Base-by-base conservation (phyloP, 2,797 vertebrate genomes). In the Garrulus glandarius region DNA sequence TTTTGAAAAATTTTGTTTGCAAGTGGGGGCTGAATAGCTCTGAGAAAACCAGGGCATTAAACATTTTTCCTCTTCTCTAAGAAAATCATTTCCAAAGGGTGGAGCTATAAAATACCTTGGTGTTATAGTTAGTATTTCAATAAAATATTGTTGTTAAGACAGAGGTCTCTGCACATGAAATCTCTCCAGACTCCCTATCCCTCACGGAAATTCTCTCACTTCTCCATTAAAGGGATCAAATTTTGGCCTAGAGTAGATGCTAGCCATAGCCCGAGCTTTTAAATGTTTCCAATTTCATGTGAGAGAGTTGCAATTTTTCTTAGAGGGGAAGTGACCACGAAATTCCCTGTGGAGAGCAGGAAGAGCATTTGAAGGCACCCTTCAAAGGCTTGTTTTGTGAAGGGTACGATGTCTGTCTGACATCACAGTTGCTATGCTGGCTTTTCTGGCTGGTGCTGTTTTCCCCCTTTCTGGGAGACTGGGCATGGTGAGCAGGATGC, bases 141-240 rank as follows among this genome's bases (percentile, higher is more conserved):
- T 95, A 96, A 95, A 94, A 96, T 96, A 94, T 94, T 96, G 91
- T 89, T 95, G 50, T 90, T 91, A 96, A 81, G 69, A 81, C 67
- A 92, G 81, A 95, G 70, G 63, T 93, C 77, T 92, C 67, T 63
- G 69, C 43, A 72, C 29, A 46, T n/a, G 57, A 80, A 90, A 72
- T 79, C 39, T 78, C 36, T 91, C 49, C 59, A 70, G 39, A 71
- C 43, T 91, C 43, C 46, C 12, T 63, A 24, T 67, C 39, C 49
- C 26, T 88, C 10, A 23, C 10, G 22, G 46, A 93, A 75, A 88
- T 83, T 81, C 36, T 76, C 39, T 27, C 36, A 52, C 10, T 81
- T 78, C 47, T 83, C 67, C 41, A 19, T 70, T 63, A 79, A 90
- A 81, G 13, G 17, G 46, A 47, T 59, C n/a, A 68, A 82, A 91